These are phyloP conservation scores for Caranx melampygus DNA, from an alignment of 2,113 vertebrate genomes.

Conservation along the genomic window DNA sequence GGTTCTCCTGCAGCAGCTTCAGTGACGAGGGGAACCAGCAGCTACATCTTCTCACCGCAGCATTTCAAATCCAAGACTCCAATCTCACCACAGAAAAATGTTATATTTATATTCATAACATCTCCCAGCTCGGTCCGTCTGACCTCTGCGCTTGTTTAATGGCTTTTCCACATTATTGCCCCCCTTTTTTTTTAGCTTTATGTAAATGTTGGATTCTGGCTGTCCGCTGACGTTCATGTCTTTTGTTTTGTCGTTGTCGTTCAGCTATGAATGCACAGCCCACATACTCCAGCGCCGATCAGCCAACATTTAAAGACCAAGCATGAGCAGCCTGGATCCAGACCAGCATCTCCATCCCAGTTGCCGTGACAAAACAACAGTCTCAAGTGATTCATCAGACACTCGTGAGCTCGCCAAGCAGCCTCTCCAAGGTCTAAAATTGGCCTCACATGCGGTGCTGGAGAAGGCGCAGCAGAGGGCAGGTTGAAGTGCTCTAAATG, in stretches of 20 bases:
- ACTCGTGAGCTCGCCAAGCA: constrained; percentile 59
- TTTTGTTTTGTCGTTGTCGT: constrained; percentile 49
- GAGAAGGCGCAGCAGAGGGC: constrained; percentile 90
- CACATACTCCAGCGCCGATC: constrained; percentile 5
- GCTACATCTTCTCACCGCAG: background rate
- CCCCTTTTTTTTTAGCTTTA: background rate
- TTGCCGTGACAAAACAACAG: constrained; percentile 69
- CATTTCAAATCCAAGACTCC: background rate
- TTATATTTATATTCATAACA: background rate
- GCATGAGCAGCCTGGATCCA: constrained; percentile 65
- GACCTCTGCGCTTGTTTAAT: background rate
- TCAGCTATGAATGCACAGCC: constrained; percentile 29
- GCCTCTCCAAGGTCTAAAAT: constrained; percentile 86
- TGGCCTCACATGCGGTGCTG: constrained; percentile 91
- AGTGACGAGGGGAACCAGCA: background rate
- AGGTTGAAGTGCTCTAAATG: constrained; percentile 93
- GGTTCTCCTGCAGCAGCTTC: too few species aligned
- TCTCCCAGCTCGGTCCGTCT: too few species aligned
- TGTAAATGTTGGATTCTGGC: constrained; percentile 37
- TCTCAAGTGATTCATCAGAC: constrained; percentile 53
- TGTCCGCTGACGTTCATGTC: constrained; percentile 14
- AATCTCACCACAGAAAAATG: background rate
- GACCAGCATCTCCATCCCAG: constrained; percentile 42
- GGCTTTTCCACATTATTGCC: constrained; percentile 24
- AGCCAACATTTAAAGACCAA: constrained; percentile 56